Percentiles rank a stretch among this genome's conserved stretches.
Conservation (phyloP, 2,888 invertebrate genomes). For the Andricus curvator region DNA sequence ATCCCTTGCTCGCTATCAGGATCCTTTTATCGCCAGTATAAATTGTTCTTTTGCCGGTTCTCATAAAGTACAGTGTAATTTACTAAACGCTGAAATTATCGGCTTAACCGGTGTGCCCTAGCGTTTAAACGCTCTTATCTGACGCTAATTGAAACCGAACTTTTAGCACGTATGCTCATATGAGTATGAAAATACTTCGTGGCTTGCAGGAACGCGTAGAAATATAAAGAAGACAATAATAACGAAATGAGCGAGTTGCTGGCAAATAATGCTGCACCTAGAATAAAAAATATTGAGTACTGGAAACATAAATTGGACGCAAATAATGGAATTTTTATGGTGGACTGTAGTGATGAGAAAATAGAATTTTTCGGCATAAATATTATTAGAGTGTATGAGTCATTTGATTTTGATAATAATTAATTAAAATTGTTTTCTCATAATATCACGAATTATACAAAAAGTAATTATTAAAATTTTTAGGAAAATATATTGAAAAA, state of each 20-base stretch:
- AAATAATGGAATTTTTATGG: background rate
- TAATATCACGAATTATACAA: too few species aligned
- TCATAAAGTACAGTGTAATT: constrained; percentile 32
- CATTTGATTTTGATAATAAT: too few species aligned
- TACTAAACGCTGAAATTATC: constrained; percentile 26
- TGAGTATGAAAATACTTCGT: constrained; percentile 4
- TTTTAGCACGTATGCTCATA: constrained; percentile 34
- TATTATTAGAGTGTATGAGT: too few species aligned
- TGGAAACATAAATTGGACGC: background rate
- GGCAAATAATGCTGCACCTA: background rate
- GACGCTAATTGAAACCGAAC: constrained; percentile 37
- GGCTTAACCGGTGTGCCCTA: constrained; percentile 30
- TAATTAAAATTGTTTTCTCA: too few species aligned
- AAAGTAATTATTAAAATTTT: too few species aligned
- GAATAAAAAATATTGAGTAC: constrained; percentile 16
- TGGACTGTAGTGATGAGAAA: too few species aligned
- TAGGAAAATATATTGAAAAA: too few species aligned
- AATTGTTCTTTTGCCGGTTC: constrained; percentile 26
- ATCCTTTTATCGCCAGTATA: constrained; percentile 23
- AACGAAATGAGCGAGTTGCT: constrained; percentile 11
- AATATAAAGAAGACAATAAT: constrained; percentile 28
- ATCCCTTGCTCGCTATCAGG: constrained; percentile 19
- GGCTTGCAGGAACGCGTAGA: background rate
- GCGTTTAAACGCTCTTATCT: constrained; percentile 34
- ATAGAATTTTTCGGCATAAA: too few species aligned